These are phyloP conservation scores for Caenorhabditis auriculariae DNA, from an alignment of 2,888 invertebrate genomes.

Conservation along the genomic window DNA sequence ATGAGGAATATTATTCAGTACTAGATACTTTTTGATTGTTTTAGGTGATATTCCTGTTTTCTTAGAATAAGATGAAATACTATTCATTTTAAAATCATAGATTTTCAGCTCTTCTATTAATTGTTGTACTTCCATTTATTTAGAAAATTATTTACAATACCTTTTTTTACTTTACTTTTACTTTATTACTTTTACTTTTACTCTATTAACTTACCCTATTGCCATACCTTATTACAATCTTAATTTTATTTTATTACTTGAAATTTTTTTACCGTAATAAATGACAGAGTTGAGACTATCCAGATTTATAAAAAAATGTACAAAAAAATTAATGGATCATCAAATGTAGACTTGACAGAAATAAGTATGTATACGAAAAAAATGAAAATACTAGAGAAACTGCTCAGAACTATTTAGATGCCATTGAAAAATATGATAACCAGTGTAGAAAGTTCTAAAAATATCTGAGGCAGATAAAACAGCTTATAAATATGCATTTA, in stretches of 20 bases:
- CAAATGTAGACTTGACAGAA: constrained; percentile 10
- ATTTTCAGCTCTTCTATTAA: too few species aligned
- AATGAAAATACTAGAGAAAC: constrained; percentile 8
- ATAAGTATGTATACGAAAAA: constrained; percentile 7
- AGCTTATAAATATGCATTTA: constrained; percentile 11
- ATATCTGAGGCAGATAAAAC: too few species aligned
- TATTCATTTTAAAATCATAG: too few species aligned
- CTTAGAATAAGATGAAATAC: not conserved
- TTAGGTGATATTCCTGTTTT: not conserved
- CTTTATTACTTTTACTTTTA: not conserved
- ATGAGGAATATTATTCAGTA: too few species aligned
- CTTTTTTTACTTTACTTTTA: not conserved
- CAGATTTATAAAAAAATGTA: too few species aligned
- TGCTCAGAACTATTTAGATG: constrained; percentile 10
- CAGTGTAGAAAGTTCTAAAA: constrained; percentile 5
- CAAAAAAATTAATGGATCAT: constrained; percentile 8
- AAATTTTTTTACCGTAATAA: too few species aligned
- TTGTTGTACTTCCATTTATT: too few species aligned
- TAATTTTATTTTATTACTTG: too few species aligned
- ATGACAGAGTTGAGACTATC: too few species aligned
- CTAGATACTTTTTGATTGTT: not conserved
- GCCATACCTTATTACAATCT: too few species aligned
- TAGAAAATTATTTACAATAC: not conserved
- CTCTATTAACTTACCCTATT: constrained; percentile 1
- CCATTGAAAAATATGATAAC: constrained; percentile 9